phyloP scores from a whole-genome alignment of 2,797 vertebrate species.

The Onychomys arenicola region DNA sequence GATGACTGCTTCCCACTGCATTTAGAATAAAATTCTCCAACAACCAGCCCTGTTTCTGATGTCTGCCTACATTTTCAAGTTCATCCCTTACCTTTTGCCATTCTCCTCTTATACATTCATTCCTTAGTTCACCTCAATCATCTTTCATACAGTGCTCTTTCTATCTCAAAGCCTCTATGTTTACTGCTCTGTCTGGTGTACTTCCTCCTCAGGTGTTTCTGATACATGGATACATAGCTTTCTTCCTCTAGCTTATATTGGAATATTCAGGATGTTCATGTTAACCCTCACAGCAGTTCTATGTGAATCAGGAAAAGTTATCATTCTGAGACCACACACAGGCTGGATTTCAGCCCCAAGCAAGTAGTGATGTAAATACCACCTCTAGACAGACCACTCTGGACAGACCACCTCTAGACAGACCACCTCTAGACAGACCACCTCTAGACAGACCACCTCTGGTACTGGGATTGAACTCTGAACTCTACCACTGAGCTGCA shows the following conservation, averaged over 20 bases:
- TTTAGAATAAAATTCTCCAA: slow-evolving; percentile 6
- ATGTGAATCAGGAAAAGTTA: neutral
- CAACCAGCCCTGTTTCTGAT: neutral
- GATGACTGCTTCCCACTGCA: neutral
- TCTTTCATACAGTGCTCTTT: neutral
- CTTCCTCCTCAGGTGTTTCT: slow-evolving; percentile 3
- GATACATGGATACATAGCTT: neutral
- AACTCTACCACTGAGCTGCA: neutral
- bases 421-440: neutral
- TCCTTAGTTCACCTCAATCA: neutral
- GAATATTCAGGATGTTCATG: neutral
- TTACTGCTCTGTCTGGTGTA: neutral
- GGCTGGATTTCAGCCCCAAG: neutral
- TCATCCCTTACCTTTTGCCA: neutral
- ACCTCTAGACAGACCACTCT: neutral
- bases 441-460: neutral
- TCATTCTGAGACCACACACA: neutral
- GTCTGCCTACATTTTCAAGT: neutral
- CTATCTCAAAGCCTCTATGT: neutral
- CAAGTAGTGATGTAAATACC: neutral
- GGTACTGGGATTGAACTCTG: neutral
- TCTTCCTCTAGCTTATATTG: slow-evolving; percentile 14
- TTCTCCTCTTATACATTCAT: neutral
- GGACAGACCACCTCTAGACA: neutral
- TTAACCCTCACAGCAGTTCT: neutral